Percentiles rank a stretch among this genome's conserved stretches.
phyloP scores from a whole-genome alignment of 2,888 invertebrate species.

The Steinernema scapterisci region DNA sequence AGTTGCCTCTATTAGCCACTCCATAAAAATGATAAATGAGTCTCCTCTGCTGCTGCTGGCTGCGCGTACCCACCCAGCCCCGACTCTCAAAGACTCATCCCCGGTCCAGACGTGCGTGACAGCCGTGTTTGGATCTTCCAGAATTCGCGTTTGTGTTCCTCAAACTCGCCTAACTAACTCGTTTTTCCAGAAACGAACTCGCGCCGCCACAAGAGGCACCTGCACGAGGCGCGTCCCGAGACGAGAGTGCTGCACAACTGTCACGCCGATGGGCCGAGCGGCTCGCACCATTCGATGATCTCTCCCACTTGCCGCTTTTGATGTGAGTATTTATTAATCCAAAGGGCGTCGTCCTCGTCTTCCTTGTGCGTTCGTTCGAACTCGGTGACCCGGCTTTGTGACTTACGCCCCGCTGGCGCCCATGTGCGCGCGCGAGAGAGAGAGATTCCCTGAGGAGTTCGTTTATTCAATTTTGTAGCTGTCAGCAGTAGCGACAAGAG shows the following conservation, averaged over 20 bases:
- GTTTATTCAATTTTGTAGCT: constrained; percentile 11
- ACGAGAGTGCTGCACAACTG: constrained; percentile 20
- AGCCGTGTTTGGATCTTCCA: too few species aligned
- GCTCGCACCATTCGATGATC: constrained; percentile 33
- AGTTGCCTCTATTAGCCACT: constrained; percentile 2
- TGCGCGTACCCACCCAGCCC: too few species aligned
- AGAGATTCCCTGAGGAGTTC: constrained; percentile 8
- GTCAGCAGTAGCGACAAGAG: neutral
- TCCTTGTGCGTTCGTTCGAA: neutral
- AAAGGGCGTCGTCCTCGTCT: constrained; percentile 8
- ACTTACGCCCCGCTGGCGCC: neutral
- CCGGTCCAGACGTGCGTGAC: too few species aligned
- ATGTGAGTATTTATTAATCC: constrained; percentile 30
- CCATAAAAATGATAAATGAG: constrained; percentile 10
- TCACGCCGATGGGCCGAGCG: constrained; percentile 25
- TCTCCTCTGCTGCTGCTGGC: neutral
- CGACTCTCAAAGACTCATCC: too few species aligned
- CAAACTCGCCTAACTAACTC: neutral
- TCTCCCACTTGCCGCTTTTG: constrained; percentile 25
- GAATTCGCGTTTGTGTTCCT: too few species aligned
- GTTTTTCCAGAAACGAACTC: constrained; percentile 26
- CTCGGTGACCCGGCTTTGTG: neutral
- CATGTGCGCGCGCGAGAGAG: too few species aligned
- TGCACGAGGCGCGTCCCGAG: constrained; percentile 23
- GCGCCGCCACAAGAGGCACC: constrained; percentile 22